Conservation (phyloP, 2,888 invertebrate genomes). For the Euzetes globulus region DNA sequence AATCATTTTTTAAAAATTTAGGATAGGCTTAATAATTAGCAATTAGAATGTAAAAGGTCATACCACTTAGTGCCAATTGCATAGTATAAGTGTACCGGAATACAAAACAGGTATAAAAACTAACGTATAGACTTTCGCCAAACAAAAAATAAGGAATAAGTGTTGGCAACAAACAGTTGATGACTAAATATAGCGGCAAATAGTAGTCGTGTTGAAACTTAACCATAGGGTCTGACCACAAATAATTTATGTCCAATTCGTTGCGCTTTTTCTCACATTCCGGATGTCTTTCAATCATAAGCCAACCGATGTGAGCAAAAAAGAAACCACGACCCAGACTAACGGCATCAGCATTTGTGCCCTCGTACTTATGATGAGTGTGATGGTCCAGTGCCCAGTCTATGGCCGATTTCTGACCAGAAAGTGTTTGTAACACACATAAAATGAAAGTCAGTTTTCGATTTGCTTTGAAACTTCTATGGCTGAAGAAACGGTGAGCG, state of each 20-base stretch:
- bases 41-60: background rate
- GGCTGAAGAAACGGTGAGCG: slow-evolving; percentile 19
- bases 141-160: slow-evolving; percentile 5
- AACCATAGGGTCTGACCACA: slow-evolving; percentile 8
- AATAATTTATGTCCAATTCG: background rate
- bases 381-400: slow-evolving; percentile 26
- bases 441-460: background rate
- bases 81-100: slow-evolving; percentile 10
- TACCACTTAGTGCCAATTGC: slow-evolving; percentile 25
- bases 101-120: slow-evolving; percentile 2
- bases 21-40: background rate
- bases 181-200: background rate
- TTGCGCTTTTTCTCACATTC: slow-evolving; percentile 1
- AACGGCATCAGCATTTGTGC: slow-evolving; percentile 15
- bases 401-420: slow-evolving; percentile 4
- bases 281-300: slow-evolving; percentile 19
- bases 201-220: slow-evolving; percentile 20
- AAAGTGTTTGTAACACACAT: slow-evolving; percentile 7
- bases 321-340: slow-evolving; percentile 18
- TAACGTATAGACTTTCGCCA: background rate
- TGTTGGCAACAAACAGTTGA: slow-evolving; percentile 6
- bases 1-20: background rate
- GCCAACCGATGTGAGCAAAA: slow-evolving; percentile 32
- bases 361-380: slow-evolving; percentile 21
- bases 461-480: slow-evolving; percentile 14